Conservation (phyloP, 2,113 vertebrate genomes). For the Corythornis madagascariensis region DNA sequence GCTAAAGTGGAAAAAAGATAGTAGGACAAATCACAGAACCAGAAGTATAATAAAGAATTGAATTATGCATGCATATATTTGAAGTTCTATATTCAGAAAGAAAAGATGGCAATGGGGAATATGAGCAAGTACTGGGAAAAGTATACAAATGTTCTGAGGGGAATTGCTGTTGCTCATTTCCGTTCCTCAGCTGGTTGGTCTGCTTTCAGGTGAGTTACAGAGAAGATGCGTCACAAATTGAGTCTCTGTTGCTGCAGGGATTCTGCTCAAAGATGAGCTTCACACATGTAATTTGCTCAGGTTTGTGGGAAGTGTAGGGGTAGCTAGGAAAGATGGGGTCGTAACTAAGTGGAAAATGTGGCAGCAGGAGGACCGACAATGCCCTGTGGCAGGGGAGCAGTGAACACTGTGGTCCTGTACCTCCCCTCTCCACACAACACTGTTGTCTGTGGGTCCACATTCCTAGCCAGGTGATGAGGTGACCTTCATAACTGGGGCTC, state of each 20-base stretch:
- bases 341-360: background rate
- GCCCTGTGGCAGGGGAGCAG: background rate
- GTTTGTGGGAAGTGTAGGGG: background rate
- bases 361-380: accelerated
- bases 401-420: accelerated
- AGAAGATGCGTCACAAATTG: background rate
- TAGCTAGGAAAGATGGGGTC: background rate
- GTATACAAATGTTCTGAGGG: background rate
- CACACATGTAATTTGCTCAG: background rate
- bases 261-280: background rate
- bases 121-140: background rate
- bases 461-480: accelerated
- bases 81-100: background rate
- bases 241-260: background rate
- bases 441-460: accelerated
- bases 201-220: background rate
- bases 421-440: background rate
- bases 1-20: background rate
- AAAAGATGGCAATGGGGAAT: background rate
- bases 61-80: background rate
- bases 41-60: background rate
- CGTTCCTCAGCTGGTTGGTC: background rate
- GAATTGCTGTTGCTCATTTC: constrained; percentile 24
- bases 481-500: background rate
- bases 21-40: background rate